Evolutionary conservation across 2,797 vertebrate species (phyloP).

Genomic region (Philypnodon macrostomus): DNA sequence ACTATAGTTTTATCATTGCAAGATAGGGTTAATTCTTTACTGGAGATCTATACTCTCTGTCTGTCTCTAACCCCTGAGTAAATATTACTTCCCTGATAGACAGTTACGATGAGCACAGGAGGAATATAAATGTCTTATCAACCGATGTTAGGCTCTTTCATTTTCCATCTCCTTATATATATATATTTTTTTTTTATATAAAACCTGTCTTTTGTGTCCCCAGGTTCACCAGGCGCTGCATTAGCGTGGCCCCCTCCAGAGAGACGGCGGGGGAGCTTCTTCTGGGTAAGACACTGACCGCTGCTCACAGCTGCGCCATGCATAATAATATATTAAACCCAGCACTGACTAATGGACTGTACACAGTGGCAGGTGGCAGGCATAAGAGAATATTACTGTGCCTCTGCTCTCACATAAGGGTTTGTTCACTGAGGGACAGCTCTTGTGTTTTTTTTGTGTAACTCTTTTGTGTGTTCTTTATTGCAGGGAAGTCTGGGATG

Average conservation of each 20-base stretch:
- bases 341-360: conserved; percentile 27
- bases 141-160: conserved; percentile 13
- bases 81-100: conserved; percentile 7
- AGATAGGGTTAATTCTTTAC: too few relatives aligned
- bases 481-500: conserved; percentile 94
- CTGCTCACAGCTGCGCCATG: conserved; percentile 38
- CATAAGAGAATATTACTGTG: conserved; percentile 8
- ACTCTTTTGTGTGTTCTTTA: conserved; percentile 12
- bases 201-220: conserved; percentile 30
- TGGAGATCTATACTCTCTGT: too few relatives aligned
- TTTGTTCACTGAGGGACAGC: conserved; percentile 32
- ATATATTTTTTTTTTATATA: conserved; percentile 11
- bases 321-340: conserved; percentile 37
- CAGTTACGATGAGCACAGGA: conserved; percentile 1
- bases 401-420: conserved; percentile 18
- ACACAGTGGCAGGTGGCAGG: too few relatives aligned
- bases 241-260: conserved; percentile 94
- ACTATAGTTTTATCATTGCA: too few relatives aligned
- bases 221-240: conserved; percentile 92
- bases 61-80: too few relatives aligned
- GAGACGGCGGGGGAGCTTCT: conserved; percentile 94
- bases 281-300: conserved; percentile 79
- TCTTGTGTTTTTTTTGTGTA: too few relatives aligned
- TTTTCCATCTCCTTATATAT: too few relatives aligned
- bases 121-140: conserved; percentile 17